Conservation (phyloP, 2,113 vertebrate species). For the Hippolais icterina region DNA sequence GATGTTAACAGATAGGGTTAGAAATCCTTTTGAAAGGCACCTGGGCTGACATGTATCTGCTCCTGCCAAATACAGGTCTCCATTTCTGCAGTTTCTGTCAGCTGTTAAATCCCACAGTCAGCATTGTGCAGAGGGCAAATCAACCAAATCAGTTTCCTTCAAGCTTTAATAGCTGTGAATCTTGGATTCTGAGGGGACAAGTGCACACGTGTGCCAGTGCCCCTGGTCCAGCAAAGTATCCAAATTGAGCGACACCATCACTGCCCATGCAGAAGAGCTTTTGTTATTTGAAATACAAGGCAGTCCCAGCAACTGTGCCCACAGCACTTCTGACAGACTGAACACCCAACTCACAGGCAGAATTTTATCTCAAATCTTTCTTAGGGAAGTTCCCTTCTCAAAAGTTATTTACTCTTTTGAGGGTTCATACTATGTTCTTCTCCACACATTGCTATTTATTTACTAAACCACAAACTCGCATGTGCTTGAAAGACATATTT, state of each 20-base stretch:
- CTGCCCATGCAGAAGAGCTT: neutral
- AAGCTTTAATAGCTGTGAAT: neutral
- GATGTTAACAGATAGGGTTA: neutral
- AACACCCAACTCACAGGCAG: neutral
- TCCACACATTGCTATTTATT: neutral
- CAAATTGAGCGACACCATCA: accelerated
- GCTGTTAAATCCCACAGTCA: neutral
- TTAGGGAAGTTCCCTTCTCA: neutral
- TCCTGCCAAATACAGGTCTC: neutral
- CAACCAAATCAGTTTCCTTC: neutral
- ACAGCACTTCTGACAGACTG: neutral
- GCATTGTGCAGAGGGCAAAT: neutral
- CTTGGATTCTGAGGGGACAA: neutral
- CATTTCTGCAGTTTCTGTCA: neutral
- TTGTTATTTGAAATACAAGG: neutral
- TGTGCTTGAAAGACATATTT: neutral
- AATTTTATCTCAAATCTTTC: neutral
- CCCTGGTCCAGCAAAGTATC: neutral
- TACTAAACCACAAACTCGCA: neutral
- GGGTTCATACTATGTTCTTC: neutral
- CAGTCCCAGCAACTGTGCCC: accelerated
- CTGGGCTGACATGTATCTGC: neutral
- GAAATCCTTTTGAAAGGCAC: neutral
- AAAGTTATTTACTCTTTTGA: neutral
- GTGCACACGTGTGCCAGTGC: accelerated